These are phyloP conservation scores for Cathartes aura DNA, from an alignment of 2,113 vertebrate genomes.

Conservation along the genomic window DNA sequence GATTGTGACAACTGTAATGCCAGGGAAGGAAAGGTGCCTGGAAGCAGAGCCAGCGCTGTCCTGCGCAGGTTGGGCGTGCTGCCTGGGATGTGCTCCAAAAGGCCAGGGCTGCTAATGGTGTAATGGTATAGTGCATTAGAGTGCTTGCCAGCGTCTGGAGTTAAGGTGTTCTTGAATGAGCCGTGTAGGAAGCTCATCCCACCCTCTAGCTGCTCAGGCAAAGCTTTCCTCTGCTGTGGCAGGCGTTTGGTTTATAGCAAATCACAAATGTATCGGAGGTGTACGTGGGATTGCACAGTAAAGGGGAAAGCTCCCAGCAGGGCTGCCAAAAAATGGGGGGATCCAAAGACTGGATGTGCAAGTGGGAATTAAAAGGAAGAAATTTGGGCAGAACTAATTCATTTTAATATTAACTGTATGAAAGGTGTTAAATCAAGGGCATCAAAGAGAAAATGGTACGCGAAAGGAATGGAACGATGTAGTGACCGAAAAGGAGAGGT, in stretches of 20 bases:
- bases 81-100: not conserved
- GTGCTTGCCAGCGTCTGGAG: not conserved
- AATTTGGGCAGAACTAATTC: not conserved
- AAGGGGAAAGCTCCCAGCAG: not conserved
- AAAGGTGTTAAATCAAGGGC: not conserved
- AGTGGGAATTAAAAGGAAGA: not conserved
- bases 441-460: not conserved
- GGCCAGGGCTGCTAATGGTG: accelerated
- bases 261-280: accelerated
- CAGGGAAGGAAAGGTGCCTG: not conserved
- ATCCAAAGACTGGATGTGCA: not conserved
- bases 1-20: not conserved
- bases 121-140: accelerated
- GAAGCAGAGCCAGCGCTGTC: not conserved
- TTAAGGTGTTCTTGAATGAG: not conserved
- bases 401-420: not conserved
- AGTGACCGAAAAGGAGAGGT: not conserved
- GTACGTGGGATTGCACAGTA: accelerated
- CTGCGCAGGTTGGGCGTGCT: not conserved
- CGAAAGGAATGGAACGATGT: not conserved
- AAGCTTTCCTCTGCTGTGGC: not conserved
- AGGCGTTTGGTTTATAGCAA: not conserved
- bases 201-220: not conserved
- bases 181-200: not conserved
- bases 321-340: not conserved